Conservation (phyloP, 1,140 invertebrate species). For the Neodiprion pinetum region DNA sequence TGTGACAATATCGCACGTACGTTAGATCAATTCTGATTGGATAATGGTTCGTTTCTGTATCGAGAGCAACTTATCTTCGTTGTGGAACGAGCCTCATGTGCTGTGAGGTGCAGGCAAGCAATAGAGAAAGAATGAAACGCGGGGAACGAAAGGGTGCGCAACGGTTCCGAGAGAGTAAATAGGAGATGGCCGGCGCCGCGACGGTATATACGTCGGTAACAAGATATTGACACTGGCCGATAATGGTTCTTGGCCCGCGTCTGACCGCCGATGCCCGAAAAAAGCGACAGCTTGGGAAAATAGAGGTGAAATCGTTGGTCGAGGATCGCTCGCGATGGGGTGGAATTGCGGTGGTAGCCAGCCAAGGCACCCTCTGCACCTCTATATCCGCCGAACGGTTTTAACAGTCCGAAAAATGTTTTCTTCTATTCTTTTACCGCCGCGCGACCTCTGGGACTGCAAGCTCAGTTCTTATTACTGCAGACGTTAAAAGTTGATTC, state of each 20-base stretch:
- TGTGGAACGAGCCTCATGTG: no score
- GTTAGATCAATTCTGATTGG: no score
- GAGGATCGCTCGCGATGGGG: neutral
- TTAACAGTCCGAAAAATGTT: neutral
- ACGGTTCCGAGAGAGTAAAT: constrained; percentile 43
- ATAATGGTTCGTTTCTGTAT: no score
- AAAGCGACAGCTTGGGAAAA: constrained; percentile 46
- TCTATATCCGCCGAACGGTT: neutral
- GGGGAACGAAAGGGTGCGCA: neutral
- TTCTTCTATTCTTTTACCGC: neutral
- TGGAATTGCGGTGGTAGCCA: constrained; percentile 1
- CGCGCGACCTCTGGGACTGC: no score
- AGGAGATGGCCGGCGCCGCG: constrained; percentile 43
- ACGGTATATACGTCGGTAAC: constrained; percentile 45
- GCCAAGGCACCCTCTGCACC: neutral
- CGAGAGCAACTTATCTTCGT: no score
- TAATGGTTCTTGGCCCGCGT: constrained; percentile 42
- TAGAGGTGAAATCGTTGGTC: constrained; percentile 45
- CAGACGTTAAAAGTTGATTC: no score
- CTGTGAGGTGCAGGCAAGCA: no score
- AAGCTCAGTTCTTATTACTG: no score
- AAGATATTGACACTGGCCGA: constrained; percentile 53
- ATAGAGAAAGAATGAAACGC: no score
- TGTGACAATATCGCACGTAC: no score
- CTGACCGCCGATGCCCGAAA: constrained; percentile 39